Evolutionary conservation across 2,888 invertebrate species (phyloP), one percentile per base, ranked within the genome.

Genomic region (Salpingus planirostris): DNA sequence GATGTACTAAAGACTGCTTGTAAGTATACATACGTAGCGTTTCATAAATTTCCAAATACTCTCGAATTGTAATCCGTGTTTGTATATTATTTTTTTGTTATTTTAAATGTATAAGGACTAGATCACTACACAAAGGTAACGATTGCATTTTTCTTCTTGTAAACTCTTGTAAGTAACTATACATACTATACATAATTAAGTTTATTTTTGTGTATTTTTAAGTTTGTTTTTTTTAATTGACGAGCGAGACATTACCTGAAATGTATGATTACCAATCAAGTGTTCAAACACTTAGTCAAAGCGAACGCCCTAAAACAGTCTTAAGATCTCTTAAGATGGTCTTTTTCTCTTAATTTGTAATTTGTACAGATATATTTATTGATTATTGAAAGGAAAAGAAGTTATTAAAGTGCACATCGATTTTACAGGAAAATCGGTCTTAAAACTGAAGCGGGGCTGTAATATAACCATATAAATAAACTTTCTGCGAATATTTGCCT

Each of bases 381-480:
- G 57, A 54, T 53, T 51, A 43, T 44, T 47, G 42, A 29, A 6
- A 18, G 5, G 8, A 6, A 18, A n/a, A n/a, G n/a, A n/a, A n/a
- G n/a, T n/a, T n/a, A n/a, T n/a, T n/a, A n/a, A n/a, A n/a, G n/a
- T n/a, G n/a, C n/a, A n/a, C n/a, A n/a, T n/a, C n/a, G n/a, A n/a
- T n/a, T n/a, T n/a, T n/a, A n/a, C n/a, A n/a, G n/a, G 8, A 38
- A 29, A 27, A 33, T 30, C 13, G 34, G 22, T 38, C 29, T 40
- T 43, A 36, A 42, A 34, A 31, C 8, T 38, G 28, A 39, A 42
- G 29, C 35, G 33, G 51, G 51, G 48, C 46, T 63, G 63, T 63
- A 62, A 55, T 56, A 63, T 62, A 63, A 63, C 62, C 60, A 61
- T 63, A 62, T 62, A 61, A 49, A 61, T 60, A 60, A 52, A 51